Evolutionary conservation across 64 coral and sea anemone species (phyloP).

Genomic region (Montipora efflorescens): DNA sequence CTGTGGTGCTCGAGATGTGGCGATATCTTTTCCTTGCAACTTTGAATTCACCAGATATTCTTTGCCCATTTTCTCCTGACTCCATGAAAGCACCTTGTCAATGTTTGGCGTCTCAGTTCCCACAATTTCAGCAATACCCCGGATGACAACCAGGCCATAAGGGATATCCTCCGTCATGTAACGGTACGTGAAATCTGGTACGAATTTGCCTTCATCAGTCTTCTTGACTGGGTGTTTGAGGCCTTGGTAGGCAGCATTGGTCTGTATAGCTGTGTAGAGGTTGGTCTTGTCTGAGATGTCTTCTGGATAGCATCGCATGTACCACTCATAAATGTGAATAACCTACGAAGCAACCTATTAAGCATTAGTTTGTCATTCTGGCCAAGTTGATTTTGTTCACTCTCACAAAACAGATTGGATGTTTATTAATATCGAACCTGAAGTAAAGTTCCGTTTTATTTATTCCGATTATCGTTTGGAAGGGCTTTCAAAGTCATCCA

Average conservation of each 20-base stretch:
- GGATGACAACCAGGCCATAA: slow-evolving; percentile 34
- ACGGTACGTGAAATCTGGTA: slow-evolving; percentile 34
- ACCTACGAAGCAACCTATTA: background rate
- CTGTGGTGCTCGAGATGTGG: slow-evolving; percentile 63
- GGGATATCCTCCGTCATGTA: slow-evolving; percentile 44
- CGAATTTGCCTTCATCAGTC: slow-evolving; percentile 10
- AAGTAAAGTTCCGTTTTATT: too few relatives aligned
- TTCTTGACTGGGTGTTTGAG: slow-evolving; percentile 39
- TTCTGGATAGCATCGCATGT: slow-evolving; percentile 2
- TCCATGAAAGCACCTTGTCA: slow-evolving; percentile 60
- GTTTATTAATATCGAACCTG: too few relatives aligned
- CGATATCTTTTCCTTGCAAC: slow-evolving; percentile 73
- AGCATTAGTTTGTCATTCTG: too few relatives aligned
- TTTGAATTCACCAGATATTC: slow-evolving; percentile 62
- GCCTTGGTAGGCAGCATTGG: slow-evolving; percentile 30
- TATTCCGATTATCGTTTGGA: too few relatives aligned
- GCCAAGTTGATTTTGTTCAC: too few relatives aligned
- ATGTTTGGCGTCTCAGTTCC: slow-evolving; percentile 64
- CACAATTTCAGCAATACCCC: slow-evolving; percentile 71
- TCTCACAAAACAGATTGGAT: too few relatives aligned
- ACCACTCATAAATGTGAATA: slow-evolving; percentile 6
- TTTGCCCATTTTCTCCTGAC: slow-evolving; percentile 58
- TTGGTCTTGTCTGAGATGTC: slow-evolving; percentile 43
- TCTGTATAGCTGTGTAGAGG: slow-evolving; percentile 21
- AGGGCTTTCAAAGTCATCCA: too few relatives aligned